Base-by-base conservation (phyloP, 2,888 invertebrate species). In the Vandiemenella viatica region DNA sequence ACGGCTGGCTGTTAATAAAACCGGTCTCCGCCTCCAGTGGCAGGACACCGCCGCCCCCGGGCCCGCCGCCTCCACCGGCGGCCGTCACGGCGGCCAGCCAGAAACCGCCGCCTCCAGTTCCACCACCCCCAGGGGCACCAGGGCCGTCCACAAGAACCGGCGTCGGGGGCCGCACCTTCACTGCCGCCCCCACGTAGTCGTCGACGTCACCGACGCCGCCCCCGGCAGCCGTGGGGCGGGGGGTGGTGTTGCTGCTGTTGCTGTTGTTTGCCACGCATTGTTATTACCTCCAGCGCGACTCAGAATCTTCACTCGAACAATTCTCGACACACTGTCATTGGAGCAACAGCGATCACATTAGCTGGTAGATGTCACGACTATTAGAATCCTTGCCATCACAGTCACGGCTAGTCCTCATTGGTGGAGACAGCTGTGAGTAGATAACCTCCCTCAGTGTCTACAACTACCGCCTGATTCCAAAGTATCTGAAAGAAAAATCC, bases 1-100 rank as follows among this genome's bases (percentile, higher is more conserved):
- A 88, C 32, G 91, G 91, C 66, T 91, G 90, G 62, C 88, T 89
- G 71, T 88, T 89, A 66, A 92, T 91, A 73, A 91, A 92, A 59
- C 91, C 91, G 48, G 87, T 86, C 66, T 92, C 92, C 57, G 80
- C 80, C 43, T 50, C 55, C 50, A 55, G 51, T 61, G 62, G 58
- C 62, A 65, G 53, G 18, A 47, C 54, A 18, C 46, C 53, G 50
- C 62, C 63, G 60, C 63, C 61, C 59, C 66, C 66, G 59, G 69
- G 65, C 16, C 43, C 51, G 20, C 48, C 61, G 60, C 63, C 66
- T 60, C 65, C 65, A 58, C 69, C 65, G 55, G 78, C 76, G 50
- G 76, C 77, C 58, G 81, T 76, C 60, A 80, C 80, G 51, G 80
- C 77, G 59, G 82, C 78, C 65, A 81, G 72, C 81, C 82, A 82